Evolutionary conservation across 2,888 invertebrate species (phyloP).

Genomic region (Phytoseiulus persimilis): DNA sequence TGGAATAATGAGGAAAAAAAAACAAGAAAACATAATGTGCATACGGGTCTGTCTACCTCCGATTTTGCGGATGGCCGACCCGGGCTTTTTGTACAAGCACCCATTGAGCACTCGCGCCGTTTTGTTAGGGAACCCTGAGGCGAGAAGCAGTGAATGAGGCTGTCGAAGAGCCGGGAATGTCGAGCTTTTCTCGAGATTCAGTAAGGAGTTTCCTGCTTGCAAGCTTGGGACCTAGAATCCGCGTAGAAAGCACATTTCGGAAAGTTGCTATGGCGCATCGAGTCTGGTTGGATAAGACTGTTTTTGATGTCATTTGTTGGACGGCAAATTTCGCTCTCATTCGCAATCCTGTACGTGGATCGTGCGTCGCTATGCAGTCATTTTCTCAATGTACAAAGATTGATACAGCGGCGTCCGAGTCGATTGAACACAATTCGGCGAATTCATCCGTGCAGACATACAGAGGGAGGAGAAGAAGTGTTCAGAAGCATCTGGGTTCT

Average conservation of each 20-base stretch:
- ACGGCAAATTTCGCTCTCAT: not conserved
- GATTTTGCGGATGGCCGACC: not conserved
- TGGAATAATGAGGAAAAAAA: not conserved
- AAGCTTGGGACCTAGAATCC: no score
- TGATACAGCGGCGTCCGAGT: not conserved
- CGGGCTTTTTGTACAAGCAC: no score
- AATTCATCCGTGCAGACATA: not conserved
- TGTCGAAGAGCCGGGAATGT: no score
- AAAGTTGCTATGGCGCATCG: no score
- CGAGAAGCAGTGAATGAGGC: no score
- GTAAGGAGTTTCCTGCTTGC: no score
- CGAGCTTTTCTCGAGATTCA: no score
- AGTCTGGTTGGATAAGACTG: no score
- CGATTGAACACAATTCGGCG: not conserved
- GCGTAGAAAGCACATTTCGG: no score
- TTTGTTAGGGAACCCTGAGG: no score
- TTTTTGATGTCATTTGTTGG: not conserved
- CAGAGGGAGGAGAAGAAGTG: not conserved
- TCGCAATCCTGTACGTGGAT: not conserved
- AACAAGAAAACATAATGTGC: not conserved
- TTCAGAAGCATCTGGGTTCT: not conserved
- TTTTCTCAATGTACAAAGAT: constrained; percentile 5
- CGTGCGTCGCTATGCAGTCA: not conserved
- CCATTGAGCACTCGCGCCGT: no score
- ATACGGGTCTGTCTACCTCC: not conserved